Conservation (phyloP, 1,140 invertebrate genomes). For the Ridgeia piscesae region DNA sequence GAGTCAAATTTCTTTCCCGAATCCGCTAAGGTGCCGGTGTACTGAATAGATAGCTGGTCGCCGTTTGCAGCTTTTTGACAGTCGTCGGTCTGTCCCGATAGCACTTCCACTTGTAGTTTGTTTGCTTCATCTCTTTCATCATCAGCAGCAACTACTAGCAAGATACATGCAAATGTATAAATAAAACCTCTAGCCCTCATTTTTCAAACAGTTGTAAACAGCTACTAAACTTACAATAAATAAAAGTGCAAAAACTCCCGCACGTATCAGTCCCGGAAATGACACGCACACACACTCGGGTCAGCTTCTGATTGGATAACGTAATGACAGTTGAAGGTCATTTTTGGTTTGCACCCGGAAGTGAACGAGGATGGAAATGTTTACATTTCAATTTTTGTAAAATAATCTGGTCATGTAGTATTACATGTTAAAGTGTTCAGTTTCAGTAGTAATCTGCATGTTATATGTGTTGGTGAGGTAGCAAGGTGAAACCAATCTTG, state of each 20-base stretch:
- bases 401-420: not conserved
- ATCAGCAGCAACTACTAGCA: not conserved
- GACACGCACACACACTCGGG: not conserved
- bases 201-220: not conserved
- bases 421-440: not conserved
- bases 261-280: not conserved
- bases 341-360: not conserved
- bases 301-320: not conserved
- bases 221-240: not conserved
- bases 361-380: not conserved
- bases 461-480: not conserved
- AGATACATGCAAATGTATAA: not conserved
- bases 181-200: not conserved
- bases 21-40: conserved; percentile 23
- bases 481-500: not conserved
- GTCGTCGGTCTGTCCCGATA: conserved; percentile 17
- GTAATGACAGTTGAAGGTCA: not conserved
- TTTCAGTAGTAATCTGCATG: not conserved
- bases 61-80: conserved; percentile 19
- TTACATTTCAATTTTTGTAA: not conserved
- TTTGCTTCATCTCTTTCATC: not conserved
- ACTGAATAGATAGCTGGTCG: conserved; percentile 27
- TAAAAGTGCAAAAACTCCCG: not conserved
- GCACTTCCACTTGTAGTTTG: conserved; percentile 22
- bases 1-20: conserved; percentile 30